Base-by-base conservation (phyloP, 2,888 invertebrate genomes). In the Sinentomon sp. region DNA sequence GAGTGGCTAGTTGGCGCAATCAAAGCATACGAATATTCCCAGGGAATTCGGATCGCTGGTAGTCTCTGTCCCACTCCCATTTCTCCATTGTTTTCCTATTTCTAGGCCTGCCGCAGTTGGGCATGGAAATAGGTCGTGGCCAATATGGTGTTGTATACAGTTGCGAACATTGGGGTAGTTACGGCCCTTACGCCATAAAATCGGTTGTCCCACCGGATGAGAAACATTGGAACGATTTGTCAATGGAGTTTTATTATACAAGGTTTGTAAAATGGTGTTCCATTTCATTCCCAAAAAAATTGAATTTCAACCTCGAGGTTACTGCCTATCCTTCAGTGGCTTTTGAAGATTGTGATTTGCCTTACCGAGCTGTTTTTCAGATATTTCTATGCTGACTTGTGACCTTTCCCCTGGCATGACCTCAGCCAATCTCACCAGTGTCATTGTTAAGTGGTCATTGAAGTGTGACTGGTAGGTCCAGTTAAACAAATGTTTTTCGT, bases 211-310 rank as follows among this genome's bases (percentile, higher is more conserved):
- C 82, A 1, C 74, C 76, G 2, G 82, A 83, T 50, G 78, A 78
- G 45, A 60, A 75, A 37, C 80, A 82, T 49, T 82, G 78, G 71
- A 72, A 74, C 48, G 82, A 83, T 48, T 56, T 83, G 2, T 78
- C 82, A 2, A 71, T 82, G 69, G 82, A 83, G 54, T 80, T 80
- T 59, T 78, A 76, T 51, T 80, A 80, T 46, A 78, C 80, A 30
- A 67, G 72, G 74, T 71, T 46, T 37, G 37, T 30, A 6, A 10
- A 17, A 20, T 30, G 16, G 12, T 34, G 21, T 23, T 28, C 5
- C 17, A 12, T 13, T 13, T 14, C 5, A 5, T 16, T 4, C 14
- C 3, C 17, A 3, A 28, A n/a, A n/a, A 14, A 13, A 16, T 28
- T 13, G 17, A 28, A n/a, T n/a, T n/a, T n/a, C n/a, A n/a, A n/a